Evolutionary conservation across 2,113 vertebrate species (phyloP).

Genomic region (Cyrtonyx montezumae): DNA sequence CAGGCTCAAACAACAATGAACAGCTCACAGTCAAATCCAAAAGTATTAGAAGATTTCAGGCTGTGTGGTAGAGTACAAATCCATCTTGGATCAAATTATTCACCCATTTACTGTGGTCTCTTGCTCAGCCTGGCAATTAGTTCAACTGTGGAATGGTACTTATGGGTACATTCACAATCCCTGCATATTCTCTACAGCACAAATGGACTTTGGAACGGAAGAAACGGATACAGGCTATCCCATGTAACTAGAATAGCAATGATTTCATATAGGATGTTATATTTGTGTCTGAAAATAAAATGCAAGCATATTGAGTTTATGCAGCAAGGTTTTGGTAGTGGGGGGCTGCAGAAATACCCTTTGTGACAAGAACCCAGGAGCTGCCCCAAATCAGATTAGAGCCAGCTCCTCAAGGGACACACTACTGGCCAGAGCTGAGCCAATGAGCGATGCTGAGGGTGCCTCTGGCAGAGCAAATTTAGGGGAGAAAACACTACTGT

Average conservation of each 20-base stretch:
- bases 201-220: constrained; percentile 4
- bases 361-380: neutral
- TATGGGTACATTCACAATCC: neutral
- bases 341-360: neutral
- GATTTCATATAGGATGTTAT: neutral
- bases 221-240: neutral
- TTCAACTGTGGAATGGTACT: constrained; percentile 58
- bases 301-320: neutral
- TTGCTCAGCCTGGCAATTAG: constrained; percentile 44
- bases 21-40: constrained; percentile 58
- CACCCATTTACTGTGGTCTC: constrained; percentile 45
- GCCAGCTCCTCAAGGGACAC: neutral
- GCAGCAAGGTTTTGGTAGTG: neutral
- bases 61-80: constrained; percentile 57
- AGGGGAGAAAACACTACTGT: neutral
- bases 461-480: neutral
- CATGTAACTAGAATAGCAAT: neutral
- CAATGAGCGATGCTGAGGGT: neutral
- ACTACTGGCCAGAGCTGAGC: neutral
- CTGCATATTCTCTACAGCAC: neutral
- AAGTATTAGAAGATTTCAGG: constrained; percentile 65
- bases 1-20: constrained; percentile 57
- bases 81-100: constrained; percentile 58
- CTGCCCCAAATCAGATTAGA: neutral
- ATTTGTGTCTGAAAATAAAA: constrained; percentile 17